Evolutionary conservation across 2,888 invertebrate species (phyloP), one percentile per base, ranked within the genome.

Genomic region (Liopterus haemorrhoidalis): DNA sequence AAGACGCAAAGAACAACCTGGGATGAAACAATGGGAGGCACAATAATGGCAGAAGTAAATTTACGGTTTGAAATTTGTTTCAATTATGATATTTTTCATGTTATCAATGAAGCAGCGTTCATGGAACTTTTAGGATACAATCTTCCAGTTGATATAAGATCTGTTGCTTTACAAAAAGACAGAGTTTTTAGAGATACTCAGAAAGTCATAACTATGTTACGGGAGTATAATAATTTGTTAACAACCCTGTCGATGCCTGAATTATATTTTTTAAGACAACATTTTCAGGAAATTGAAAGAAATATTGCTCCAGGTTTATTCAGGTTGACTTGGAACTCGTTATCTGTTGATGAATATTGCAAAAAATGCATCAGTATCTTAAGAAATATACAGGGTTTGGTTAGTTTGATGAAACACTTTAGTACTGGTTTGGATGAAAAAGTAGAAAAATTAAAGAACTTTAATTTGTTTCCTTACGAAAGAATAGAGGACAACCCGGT

Each of bases 311-410:
- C 89, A 2, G 93, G 93, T 0, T 70, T 88, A 0, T 82, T 81
- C 2, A 75, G 91, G 19, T 79, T 90, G 43, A 86, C 85, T 31
- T 94, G 94, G 93, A 83, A 82, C 49, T 87, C 90, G 0, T 72
- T 92, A 9, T 84, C 85, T 18, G 87, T 93, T 30, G 70, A 71
- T 11, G 85, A 87, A 48, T 94, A 85, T 62, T 74, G 81, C 2
- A 61, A 67, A 0, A 70, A 70, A 35, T 80, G 83, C 53, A 68
- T 71, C 37, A 61, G 64, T 21, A 70, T 74, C 19, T 63, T 80
- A 5, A 76, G 80, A 51, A 75, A 76, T 16, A 63, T 87, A 3
- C 70, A 71, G 49, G 81, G 83, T 0, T 73, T 83, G 6, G 77
- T 82, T 33, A 72, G 75, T 9, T 85, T 86, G 62, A 72, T 86